Percentiles rank a stretch among this genome's conserved stretches.
These are phyloP conservation scores for Syritta pipiens DNA, from an alignment of 2,888 invertebrate genomes.

Conservation along the genomic window DNA sequence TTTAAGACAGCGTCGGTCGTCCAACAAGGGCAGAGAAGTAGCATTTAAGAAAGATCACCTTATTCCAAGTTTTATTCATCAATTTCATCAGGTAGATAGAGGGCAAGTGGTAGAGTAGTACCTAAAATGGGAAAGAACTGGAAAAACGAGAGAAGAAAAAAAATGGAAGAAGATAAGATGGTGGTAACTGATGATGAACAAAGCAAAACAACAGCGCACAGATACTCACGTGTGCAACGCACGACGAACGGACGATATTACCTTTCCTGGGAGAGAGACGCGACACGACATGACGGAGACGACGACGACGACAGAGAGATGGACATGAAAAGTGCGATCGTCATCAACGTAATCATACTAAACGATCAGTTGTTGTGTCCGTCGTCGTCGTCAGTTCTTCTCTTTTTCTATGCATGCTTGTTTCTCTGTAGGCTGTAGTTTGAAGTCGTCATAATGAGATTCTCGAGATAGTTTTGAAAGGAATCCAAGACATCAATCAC, in stretches of 20 bases:
- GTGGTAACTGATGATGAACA: constrained; percentile 65
- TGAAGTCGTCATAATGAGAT: constrained; percentile 35
- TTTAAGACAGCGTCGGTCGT: background rate
- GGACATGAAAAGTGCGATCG: constrained; percentile 67
- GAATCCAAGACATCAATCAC: constrained; percentile 55
- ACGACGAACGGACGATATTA: constrained; percentile 51
- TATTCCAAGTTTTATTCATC: constrained; percentile 56
- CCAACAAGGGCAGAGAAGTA: constrained; percentile 48
- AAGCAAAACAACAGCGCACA: constrained; percentile 53
- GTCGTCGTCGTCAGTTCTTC: constrained; percentile 41
- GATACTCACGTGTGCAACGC: constrained; percentile 63
- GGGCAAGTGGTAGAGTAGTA: background rate
- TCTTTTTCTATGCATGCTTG: background rate
- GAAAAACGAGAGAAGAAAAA: constrained; percentile 22
- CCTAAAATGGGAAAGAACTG: constrained; percentile 51
- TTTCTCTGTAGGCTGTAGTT: background rate
- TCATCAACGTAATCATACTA: constrained; percentile 65
- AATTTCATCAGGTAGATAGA: constrained; percentile 33
- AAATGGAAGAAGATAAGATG: constrained; percentile 53
- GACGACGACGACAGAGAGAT: constrained; percentile 35
- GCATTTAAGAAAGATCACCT: constrained; percentile 62
- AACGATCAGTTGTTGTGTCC: constrained; percentile 67
- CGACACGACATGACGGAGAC: constrained; percentile 19
- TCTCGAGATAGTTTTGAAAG: constrained; percentile 31
- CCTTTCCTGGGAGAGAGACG: constrained; percentile 52